These are phyloP conservation scores for Antheraea yamamai DNA, from an alignment of 2,888 invertebrate genomes.

Conservation along the genomic window DNA sequence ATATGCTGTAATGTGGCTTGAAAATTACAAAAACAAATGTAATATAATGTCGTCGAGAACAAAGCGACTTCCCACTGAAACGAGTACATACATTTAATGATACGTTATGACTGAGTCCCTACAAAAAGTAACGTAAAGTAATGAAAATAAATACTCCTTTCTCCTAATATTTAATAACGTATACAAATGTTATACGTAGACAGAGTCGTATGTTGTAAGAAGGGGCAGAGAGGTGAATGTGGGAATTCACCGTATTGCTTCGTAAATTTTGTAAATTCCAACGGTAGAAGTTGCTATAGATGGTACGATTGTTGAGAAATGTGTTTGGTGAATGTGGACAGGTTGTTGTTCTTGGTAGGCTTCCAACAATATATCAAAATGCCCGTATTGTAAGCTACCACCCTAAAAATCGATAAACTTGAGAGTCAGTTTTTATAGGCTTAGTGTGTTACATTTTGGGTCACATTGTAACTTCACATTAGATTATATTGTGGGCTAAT, in stretches of 20 bases:
- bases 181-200: neutral
- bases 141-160: constrained; percentile 13
- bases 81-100: neutral
- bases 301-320: no score
- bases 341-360: no score
- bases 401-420: no score
- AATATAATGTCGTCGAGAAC: constrained; percentile 10
- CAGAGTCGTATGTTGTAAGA: neutral
- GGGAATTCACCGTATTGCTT: neutral
- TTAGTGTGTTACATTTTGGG: no score
- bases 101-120: neutral
- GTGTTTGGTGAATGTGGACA: no score
- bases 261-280: neutral
- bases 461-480: no score
- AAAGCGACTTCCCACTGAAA: neutral
- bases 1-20: neutral
- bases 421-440: no score
- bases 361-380: no score
- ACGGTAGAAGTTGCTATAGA: no score
- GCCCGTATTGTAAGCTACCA: no score
- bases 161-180: constrained; percentile 7
- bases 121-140: constrained; percentile 7
- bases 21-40: neutral
- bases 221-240: neutral
- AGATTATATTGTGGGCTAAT: no score